phyloP scores from a whole-genome alignment of 37 sponge, comb jelly and placozoan species.

The Tethya wilhelma region DNA sequence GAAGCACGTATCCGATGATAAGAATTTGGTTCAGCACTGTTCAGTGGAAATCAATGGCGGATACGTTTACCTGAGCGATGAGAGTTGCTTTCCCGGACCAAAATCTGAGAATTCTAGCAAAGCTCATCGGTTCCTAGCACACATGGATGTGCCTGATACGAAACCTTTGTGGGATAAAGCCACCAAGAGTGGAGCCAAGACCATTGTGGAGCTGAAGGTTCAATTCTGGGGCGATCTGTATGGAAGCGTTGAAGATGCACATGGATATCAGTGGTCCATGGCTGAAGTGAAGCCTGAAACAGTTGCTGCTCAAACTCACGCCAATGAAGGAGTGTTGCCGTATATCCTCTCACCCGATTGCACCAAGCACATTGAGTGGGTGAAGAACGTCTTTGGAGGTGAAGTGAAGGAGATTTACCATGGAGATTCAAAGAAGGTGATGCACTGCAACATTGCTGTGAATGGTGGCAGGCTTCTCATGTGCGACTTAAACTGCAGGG shows the following conservation, averaged over 20 bases:
- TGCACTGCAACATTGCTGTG: conserved; percentile 44
- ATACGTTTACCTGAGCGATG: conserved; percentile 26
- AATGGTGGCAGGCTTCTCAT: conserved; percentile 36
- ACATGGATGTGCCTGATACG: conserved; percentile 22
- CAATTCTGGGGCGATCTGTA: conserved; percentile 68
- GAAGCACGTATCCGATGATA: conserved; percentile 17
- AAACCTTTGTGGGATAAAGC: conserved; percentile 42
- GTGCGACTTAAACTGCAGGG: neutral
- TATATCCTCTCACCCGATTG: conserved; percentile 54
- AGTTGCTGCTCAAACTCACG: neutral
- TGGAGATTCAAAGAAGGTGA: conserved; percentile 18
- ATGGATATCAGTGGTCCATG: conserved; percentile 45
- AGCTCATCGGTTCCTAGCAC: conserved; percentile 11
- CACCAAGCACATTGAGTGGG: conserved; percentile 54
- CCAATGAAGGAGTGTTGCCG: conserved; percentile 22
- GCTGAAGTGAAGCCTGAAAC: neutral
- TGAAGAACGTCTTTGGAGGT: conserved; percentile 48
- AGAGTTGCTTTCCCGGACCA: neutral
- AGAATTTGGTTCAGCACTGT: conserved; percentile 38
- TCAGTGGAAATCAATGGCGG: conserved; percentile 40
- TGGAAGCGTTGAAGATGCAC: conserved; percentile 32
- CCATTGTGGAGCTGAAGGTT: conserved; percentile 36
- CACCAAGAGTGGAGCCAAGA: conserved; percentile 46
- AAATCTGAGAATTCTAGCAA: neutral
- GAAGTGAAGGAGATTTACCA: conserved; percentile 24